Base-by-base conservation (phyloP, 2,113 vertebrate genomes). In the Neotragus pygmaeus region DNA sequence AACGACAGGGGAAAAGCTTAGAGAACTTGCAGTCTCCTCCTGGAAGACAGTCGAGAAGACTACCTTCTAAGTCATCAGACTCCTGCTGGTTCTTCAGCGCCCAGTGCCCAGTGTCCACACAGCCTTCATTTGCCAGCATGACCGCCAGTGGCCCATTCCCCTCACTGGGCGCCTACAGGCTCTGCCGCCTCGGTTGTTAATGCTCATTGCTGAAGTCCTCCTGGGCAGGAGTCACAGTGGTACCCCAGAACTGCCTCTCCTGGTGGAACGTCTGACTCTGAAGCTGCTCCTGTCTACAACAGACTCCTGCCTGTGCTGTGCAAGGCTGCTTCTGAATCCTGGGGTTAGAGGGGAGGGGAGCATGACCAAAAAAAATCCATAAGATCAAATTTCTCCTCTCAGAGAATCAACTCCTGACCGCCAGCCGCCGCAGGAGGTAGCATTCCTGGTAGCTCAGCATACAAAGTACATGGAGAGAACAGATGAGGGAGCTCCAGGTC, bases 401-500 rank as follows among this genome's bases (percentile, higher is more conserved):
- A 11, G 87, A 70, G 49, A 30, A 33, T 17, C 27, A n/a, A 80
- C 88, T 49, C n/a, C 55, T 25, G 25, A 28, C 70, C 2, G 3
- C 53, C 5, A 19, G 51, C 64, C 15, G 49, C 30, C n/a, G 3
- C 14, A 45, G 73, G 90, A 70, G 15, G 15, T 75, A 4, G 82
- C 12, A 5, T 10, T 77, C 43, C 25, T 21, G 33, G 39, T 14
- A 19, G 90, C 58, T 15, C 0, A 12, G 0, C 0, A 51, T 25
- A 30, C 28, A 7, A 6, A 39, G 23, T 81, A 0, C 0, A 3
- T 14, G 3, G 27, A 84, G 64, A 83, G 94, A n/a, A 86, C 83
- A 86, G 95, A 64, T 9, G 87, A 87, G 92, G 92, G 95, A 57
- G 84, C 87, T 78, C 92, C 77, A 64, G 36, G 73, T 15, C 73